phyloP scores from a whole-genome alignment of 2,888 invertebrate genomes.

The Adelognathus sp. region DNA sequence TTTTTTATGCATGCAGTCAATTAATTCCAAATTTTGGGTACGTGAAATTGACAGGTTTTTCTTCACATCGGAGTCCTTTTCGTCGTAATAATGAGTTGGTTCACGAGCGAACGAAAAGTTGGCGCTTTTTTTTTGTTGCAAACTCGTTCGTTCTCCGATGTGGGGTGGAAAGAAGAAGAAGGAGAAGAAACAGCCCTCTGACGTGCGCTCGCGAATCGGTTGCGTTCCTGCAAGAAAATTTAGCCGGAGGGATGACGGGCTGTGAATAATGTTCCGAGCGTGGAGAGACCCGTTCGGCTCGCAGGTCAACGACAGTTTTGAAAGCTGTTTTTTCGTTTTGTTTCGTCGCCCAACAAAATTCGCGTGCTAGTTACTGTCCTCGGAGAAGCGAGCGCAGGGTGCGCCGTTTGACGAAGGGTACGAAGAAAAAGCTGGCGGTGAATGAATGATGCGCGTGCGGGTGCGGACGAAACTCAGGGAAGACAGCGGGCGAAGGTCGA shows the following conservation, averaged over 20 bases:
- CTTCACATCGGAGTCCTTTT: no score
- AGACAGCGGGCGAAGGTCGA: not conserved
- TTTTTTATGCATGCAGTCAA: no score
- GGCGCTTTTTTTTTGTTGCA: constrained; percentile 9
- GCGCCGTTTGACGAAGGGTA: not conserved
- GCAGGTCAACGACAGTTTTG: constrained; percentile 32
- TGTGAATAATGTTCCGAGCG: constrained; percentile 54
- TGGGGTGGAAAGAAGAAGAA: constrained; percentile 1
- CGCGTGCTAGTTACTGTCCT: not conserved
- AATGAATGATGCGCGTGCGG: not conserved
- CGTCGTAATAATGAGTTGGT: constrained; percentile 51
- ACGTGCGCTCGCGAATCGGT: constrained; percentile 12
- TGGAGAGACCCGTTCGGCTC: constrained; percentile 6
- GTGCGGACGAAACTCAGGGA: not conserved
- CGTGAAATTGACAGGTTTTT: no score
- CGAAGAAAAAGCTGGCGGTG: not conserved
- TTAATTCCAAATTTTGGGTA: no score
- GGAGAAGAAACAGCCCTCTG: constrained; percentile 37
- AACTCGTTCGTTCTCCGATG: not conserved
- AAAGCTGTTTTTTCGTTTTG: no score
- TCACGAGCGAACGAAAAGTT: constrained; percentile 24
- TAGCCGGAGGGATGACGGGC: constrained; percentile 51
- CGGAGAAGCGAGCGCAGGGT: not conserved
- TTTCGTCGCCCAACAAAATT: not conserved
- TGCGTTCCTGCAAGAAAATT: constrained; percentile 53